Evolutionary conservation across 2,888 invertebrate species (phyloP).

Genomic region (Pterostichus madidus): DNA sequence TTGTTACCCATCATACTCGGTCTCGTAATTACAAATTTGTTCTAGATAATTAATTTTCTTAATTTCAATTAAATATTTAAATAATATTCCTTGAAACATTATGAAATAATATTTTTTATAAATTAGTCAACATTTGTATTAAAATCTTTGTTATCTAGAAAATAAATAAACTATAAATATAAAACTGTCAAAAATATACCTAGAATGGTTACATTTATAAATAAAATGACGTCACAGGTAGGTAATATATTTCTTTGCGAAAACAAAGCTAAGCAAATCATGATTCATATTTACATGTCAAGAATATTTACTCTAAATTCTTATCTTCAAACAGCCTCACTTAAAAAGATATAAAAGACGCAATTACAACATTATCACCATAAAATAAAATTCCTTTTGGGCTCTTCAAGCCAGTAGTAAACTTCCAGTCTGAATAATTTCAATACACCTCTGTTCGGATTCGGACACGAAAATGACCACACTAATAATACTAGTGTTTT

Average conservation of each 20-base stretch:
- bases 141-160: not conserved
- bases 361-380: not conserved
- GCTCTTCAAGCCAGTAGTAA: not conserved
- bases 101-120: not conserved
- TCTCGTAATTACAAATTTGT: no score
- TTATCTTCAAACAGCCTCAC: conserved; percentile 15
- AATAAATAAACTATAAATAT: conserved; percentile 17
- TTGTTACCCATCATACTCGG: no score
- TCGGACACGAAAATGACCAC: conserved; percentile 19
- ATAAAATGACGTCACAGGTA: not conserved
- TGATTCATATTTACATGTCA: conserved; percentile 39
- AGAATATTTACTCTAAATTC: conserved; percentile 19
- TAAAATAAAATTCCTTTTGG: not conserved
- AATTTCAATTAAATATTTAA: no score
- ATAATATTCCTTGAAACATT: no score
- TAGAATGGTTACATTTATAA: not conserved
- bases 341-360: conserved; percentile 10
- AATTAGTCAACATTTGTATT: not conserved
- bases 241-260: not conserved
- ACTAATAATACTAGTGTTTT: not conserved
- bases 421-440: conserved; percentile 31
- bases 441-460: conserved; percentile 43
- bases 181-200: not conserved
- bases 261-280: conserved; percentile 30
- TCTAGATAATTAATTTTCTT: no score